Conservation (phyloP, 2,797 vertebrate species). For the Gallinago stenura region DNA sequence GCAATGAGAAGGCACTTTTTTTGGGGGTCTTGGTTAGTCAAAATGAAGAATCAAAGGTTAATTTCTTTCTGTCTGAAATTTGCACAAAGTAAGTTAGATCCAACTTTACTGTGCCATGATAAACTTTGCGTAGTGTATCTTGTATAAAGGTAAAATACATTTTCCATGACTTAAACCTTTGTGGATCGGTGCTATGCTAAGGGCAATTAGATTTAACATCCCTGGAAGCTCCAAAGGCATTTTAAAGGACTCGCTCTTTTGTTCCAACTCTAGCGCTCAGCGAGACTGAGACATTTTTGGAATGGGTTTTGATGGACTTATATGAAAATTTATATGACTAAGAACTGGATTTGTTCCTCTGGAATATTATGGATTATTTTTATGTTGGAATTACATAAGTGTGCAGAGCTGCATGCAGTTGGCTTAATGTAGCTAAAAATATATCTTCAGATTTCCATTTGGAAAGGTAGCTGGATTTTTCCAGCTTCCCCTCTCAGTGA, state of each 20-base stretch:
- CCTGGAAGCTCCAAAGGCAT: constrained; percentile 78
- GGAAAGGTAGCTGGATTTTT: constrained; percentile 75
- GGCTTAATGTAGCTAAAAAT: constrained; percentile 83
- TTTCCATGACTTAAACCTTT: constrained; percentile 80
- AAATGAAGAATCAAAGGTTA: constrained; percentile 53
- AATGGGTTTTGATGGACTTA: constrained; percentile 82
- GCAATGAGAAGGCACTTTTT: constrained; percentile 46
- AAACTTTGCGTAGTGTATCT: constrained; percentile 77
- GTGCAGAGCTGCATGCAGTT: constrained; percentile 78
- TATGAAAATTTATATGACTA: constrained; percentile 82
- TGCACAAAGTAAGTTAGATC: constrained; percentile 61
- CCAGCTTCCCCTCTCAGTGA: constrained; percentile 65
- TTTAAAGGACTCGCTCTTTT: constrained; percentile 77
- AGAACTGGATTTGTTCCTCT: constrained; percentile 82
- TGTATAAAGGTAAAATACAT: constrained; percentile 78
- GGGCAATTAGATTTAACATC: constrained; percentile 82
- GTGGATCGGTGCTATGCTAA: constrained; percentile 70
- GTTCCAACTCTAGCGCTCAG: constrained; percentile 76
- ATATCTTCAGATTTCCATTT: constrained; percentile 78
- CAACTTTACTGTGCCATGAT: constrained; percentile 66
- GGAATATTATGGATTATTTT: constrained; percentile 85
- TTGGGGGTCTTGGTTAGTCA: constrained; percentile 55
- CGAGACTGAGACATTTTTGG: constrained; percentile 81
- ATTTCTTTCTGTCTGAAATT: constrained; percentile 59
- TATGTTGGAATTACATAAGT: constrained; percentile 82